These are phyloP conservation scores for Drosophila cracens DNA, from an alignment of 2,888 invertebrate species.

Conservation along the genomic window DNA sequence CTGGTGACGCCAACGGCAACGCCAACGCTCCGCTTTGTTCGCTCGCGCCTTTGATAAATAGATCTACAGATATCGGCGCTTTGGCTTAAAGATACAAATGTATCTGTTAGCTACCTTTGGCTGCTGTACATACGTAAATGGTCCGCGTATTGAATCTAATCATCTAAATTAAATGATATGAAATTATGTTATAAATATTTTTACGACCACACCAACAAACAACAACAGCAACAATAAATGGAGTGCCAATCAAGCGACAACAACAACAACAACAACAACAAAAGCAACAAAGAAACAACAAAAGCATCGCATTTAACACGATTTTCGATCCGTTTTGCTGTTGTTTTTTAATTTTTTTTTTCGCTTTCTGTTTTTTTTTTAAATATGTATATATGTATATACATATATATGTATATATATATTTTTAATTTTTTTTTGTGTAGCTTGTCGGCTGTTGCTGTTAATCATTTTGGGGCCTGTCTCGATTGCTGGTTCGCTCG, in stretches of 20 bases:
- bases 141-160: conserved; percentile 72
- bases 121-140: conserved; percentile 52
- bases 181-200: conserved; percentile 76
- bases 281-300: conserved; percentile 27
- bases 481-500: conserved; percentile 42
- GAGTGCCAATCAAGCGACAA: conserved; percentile 47
- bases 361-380: conserved; percentile 1
- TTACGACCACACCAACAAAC: conserved; percentile 46
- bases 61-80: conserved; percentile 38
- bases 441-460: conserved; percentile 60
- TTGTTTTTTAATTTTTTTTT: conserved; percentile 7
- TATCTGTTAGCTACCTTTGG: conserved; percentile 56
- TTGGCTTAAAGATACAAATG: conserved; percentile 56
- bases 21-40: conserved; percentile 16
- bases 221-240: conserved; percentile 29
- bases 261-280: conserved; percentile 29
- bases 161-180: conserved; percentile 76
- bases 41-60: conserved; percentile 55
- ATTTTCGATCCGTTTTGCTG: conserved; percentile 45
- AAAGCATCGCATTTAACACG: conserved; percentile 61
- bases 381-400: background rate
- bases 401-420: background rate
- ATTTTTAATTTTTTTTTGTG: conserved; percentile 9
- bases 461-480: conserved; percentile 75
- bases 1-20: conserved; percentile 25